phyloP scores from a whole-genome alignment of 2,797 vertebrate species.

The Schizopygopsis malacanthus region DNA sequence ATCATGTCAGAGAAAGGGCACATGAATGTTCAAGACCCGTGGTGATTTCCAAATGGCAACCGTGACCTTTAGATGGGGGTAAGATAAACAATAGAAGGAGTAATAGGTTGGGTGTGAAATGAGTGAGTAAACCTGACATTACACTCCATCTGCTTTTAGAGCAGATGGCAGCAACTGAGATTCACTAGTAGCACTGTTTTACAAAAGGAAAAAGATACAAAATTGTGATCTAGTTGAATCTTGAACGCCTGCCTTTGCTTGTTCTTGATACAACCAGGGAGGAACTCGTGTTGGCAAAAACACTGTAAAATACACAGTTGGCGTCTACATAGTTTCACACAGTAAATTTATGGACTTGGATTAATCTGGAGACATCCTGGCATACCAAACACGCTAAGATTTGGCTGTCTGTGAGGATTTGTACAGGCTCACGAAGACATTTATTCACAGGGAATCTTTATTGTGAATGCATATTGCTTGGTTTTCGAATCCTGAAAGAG shows the following conservation, averaged over 20 bases:
- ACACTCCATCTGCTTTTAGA: conserved; percentile 76
- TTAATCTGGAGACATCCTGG: conserved; percentile 14
- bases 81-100: conserved; percentile 74
- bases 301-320: conserved; percentile 21
- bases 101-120: conserved; percentile 72
- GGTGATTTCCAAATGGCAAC: conserved; percentile 77
- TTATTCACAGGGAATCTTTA: conserved; percentile 6
- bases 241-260: conserved; percentile 33
- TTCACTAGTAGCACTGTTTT: conserved; percentile 37
- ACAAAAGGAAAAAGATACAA: conserved; percentile 38
- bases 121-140: conserved; percentile 76
- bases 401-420: conserved; percentile 33
- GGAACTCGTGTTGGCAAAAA: conserved; percentile 30
- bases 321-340: conserved; percentile 22
- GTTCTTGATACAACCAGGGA: conserved; percentile 34
- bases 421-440: conserved; percentile 5
- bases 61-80: conserved; percentile 78
- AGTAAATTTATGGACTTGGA: conserved; percentile 32
- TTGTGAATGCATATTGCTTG: conserved; percentile 9
- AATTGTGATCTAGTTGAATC: conserved; percentile 41
- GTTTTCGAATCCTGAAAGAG: conserved; percentile 15
- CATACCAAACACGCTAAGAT: neutral
- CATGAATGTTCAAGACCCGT: conserved; percentile 69
- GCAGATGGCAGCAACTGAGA: conserved; percentile 45
- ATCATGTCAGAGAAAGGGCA: conserved; percentile 76